Evolutionary conservation across 2,113 vertebrate genomes (phyloP), one percentile per base, ranked within the genome.

Genomic region (Poeciliopsis prolifica): DNA sequence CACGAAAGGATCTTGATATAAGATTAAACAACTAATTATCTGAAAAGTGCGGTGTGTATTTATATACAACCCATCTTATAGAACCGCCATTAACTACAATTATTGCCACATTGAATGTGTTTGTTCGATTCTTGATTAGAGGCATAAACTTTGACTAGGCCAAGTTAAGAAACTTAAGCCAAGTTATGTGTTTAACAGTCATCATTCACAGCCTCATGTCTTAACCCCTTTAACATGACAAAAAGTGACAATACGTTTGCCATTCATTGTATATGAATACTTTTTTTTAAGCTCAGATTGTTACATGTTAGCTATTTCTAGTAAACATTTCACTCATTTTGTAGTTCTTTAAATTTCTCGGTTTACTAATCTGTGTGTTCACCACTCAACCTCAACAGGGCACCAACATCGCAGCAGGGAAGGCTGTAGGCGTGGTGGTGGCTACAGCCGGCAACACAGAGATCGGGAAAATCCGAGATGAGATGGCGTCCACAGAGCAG

Each of bases 401-500:
- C 70, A 99, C 98, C 51, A 99, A 99, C 88, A 98, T 99, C 48
- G 96, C 98, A 63, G 97, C 98, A 14, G 98, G 98, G 7, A 98
- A 98, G 87, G 98, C 98, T 15, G 95, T 99, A 65, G 98, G 98
- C 10, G 97, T 99, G 17, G 97, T 98, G 0, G 95, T 99, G 42
- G 98, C 97, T 4, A 98, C 97, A 0, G 98, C 94, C 0, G 96
- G 97, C 0, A 96, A 96, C 92, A 99, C 98, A 0, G 98, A 99
- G 85, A 99, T 99, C 1, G 98, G 98, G 54, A 99, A 99, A 84
- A 99, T 99, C 79, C 95, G 98, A 0, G 98, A 99, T 80, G 98
- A 99, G 86, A 99, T 99, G 98, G 98, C 96, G 6, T 92, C 98
- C 0, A 99, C 97, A 0, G 98, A 99, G 60, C 98, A 99, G 80